Base-by-base conservation (phyloP, 2,113 vertebrate genomes). In the Formicarius rufipectus region DNA sequence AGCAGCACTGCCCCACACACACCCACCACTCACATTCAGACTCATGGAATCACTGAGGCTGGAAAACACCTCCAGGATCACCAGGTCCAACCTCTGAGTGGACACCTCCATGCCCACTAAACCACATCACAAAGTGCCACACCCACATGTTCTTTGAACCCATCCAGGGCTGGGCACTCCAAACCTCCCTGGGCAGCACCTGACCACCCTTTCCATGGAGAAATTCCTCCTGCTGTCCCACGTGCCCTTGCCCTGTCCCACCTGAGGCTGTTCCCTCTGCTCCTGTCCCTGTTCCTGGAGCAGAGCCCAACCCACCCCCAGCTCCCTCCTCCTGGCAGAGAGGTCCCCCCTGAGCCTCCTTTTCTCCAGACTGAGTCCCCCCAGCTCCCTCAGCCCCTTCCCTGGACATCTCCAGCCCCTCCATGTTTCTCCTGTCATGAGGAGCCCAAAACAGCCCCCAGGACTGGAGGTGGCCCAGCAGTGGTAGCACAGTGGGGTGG, bases 291-390 rank as follows among this genome's bases (percentile, higher is more conserved):
- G 28, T 45, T 53, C 33, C 60, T 39, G 9, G 6, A 81, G 52
- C 52, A 68, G 2, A 60, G 19, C 28, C 69, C 0, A 0, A 58
- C 4, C 4, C 18, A 3, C n/a, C 28, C 4, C 35, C 0, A 0
- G 42, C 31, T 50, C 44, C 40, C 22, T 52, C 52, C 69, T 89
- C 60, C 60, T 53, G 45, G 1, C 69, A 82, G 45, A 39, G 69
- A 47, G 20, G 10, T 0, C 15, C 53, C 50, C 42, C 24, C 60
- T 45, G 78, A 60, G 24, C 39, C 69, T 67, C 77, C 69, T 75
- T 7, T 67, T 0, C 77, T 74, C 39, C 77, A 89, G 76, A 23
- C 60, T 89, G 23, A 82, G 45, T 45, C 53, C 35, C 45, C 2
- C 42, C 77, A 73, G 59, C 59, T 49, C 58, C 49, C 30, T 47